Evolutionary conservation across 2,113 vertebrate genomes (phyloP).

Genomic region (Bostrychus sinensis): DNA sequence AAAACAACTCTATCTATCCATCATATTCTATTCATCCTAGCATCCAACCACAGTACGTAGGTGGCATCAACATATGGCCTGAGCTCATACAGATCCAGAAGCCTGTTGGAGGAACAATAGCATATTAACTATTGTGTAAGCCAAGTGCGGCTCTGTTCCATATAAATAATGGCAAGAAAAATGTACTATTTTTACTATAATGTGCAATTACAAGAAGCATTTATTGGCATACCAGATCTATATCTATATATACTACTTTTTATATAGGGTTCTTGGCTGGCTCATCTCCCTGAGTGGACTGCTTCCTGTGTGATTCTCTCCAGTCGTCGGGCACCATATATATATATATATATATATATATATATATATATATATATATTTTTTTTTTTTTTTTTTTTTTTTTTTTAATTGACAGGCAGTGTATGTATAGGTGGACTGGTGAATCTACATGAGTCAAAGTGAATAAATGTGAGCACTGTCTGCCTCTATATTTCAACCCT

Average conservation of each 20-base stretch:
- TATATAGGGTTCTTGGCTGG: no score
- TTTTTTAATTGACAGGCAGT: no score
- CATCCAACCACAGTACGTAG: constrained; percentile 25
- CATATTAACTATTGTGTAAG: constrained; percentile 26
- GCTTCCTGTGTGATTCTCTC: no score
- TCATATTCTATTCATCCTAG: neutral
- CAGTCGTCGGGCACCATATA: no score
- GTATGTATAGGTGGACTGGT: no score
- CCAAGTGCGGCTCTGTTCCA: constrained; percentile 26
- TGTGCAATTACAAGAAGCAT: neutral
- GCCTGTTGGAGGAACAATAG: constrained; percentile 43
- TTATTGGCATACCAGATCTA: neutral
- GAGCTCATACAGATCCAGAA: constrained; percentile 43
- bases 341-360: neutral
- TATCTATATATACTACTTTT: neutral
- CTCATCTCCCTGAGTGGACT: no score
- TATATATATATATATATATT: no score
- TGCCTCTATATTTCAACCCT: no score
- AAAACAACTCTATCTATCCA: neutral
- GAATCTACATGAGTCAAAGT: no score
- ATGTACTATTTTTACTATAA: constrained; percentile 22
- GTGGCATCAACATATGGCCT: constrained; percentile 65
- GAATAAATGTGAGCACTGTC: no score
- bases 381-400: no score
- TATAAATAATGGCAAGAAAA: constrained; percentile 33